Evolutionary conservation across 2,888 invertebrate genomes (phyloP).

Genomic region (Drosophila histrio): DNA sequence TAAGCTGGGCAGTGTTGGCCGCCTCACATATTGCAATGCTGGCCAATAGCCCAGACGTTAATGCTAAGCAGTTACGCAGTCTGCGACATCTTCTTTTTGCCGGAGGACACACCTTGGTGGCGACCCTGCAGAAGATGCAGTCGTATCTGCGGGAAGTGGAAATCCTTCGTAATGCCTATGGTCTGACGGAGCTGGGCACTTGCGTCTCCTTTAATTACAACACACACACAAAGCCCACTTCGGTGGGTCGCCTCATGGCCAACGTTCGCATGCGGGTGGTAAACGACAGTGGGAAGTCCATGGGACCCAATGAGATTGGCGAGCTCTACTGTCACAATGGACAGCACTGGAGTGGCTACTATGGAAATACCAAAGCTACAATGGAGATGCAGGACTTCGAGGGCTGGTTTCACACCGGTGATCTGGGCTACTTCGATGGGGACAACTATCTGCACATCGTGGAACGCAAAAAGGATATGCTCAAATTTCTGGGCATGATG

Average conservation of each 20-base stretch:
- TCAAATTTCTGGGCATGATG: constrained; percentile 78
- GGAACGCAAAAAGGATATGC: constrained; percentile 80
- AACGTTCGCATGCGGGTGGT: constrained; percentile 67
- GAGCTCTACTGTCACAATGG: constrained; percentile 68
- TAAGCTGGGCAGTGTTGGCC: constrained; percentile 60
- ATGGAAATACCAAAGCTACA: constrained; percentile 71
- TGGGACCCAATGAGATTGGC: constrained; percentile 70
- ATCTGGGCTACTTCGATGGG: constrained; percentile 82
- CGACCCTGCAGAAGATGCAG: constrained; percentile 59
- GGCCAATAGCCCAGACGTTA: constrained; percentile 48
- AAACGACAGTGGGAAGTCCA: constrained; percentile 50
- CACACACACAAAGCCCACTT: constrained; percentile 48
- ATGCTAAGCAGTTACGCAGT: constrained; percentile 46
- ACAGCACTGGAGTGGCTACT: constrained; percentile 80
- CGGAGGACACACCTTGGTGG: constrained; percentile 64
- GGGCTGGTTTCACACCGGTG: constrained; percentile 83
- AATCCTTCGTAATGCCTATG: constrained; percentile 70
- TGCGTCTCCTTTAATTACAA: constrained; percentile 43
- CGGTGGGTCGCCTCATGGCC: constrained; percentile 67
- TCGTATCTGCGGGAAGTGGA: constrained; percentile 38
- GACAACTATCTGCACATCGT: constrained; percentile 77
- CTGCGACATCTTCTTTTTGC: constrained; percentile 58
- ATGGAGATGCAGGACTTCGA: constrained; percentile 70
- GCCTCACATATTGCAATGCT: constrained; percentile 68
- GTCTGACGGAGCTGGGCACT: constrained; percentile 71